Base-by-base conservation (phyloP, 2,888 invertebrate species). In the Nymphalis c-album region DNA sequence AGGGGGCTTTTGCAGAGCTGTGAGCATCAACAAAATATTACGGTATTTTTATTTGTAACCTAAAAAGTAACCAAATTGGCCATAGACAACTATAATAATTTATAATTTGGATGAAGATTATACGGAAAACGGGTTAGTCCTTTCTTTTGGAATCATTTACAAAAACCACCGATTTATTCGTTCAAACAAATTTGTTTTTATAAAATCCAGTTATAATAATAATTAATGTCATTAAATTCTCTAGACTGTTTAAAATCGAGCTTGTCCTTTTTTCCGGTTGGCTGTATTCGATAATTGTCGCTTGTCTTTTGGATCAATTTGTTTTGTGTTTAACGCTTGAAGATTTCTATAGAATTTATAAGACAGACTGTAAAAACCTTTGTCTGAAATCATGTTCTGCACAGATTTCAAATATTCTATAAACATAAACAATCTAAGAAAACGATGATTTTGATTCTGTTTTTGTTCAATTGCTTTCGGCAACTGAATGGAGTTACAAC, bases 231-330 rank as follows among this genome's bases (percentile, higher is more conserved):
- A 53, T 65, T 60, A 60, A 60, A 55, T 60, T 60, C 60, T 35
- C 46, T 53, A 64, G 51, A 22, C 53, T 60, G 22, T 60, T 60
- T 35, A 53, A 46, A 60, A 65, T 53, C 26, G 51, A 35, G n/a
- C 53, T 7, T 8, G 46, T 60, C 47, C 4, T 45, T 35, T 60
- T 65, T 65, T 65, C 53, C 65, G 60, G 55, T 47, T 45, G 50
- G 47, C 53, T 55, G 55, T 60, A 47, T 60, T 35, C 55, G 48
- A 61, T 66, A 61, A 61, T 66, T 57, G 47, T 60, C 60, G 48
- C 10, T 48, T 61, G 55, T 62, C 10, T 16, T 26, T 26, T 55
- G 18, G 7, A 61, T 7, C 18, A 65, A 53, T 60, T 46, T 55
- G 3, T 26, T 55, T 63, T 35, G 6, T 20, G 20, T 64, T 35